Evolutionary conservation across 2,113 vertebrate genomes (phyloP).

Genomic region (Oryzias javanicus): DNA sequence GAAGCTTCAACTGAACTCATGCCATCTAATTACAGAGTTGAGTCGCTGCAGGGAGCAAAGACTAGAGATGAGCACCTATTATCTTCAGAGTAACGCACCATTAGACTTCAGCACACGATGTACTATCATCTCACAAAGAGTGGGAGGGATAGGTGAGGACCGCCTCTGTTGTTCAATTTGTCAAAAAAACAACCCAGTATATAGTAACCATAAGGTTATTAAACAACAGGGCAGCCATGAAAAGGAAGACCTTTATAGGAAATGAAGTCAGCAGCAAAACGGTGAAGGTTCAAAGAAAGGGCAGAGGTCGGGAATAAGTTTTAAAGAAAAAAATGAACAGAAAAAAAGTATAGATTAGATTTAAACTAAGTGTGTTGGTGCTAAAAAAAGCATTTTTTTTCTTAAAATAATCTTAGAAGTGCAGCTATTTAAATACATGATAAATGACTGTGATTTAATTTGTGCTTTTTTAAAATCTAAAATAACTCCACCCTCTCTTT

Average conservation of each 20-base stretch:
- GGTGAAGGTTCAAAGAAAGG: conserved; percentile 3
- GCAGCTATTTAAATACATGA: no score
- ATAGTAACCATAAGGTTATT: conserved; percentile 39
- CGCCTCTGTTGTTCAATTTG: conserved; percentile 44
- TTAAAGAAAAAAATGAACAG: no score
- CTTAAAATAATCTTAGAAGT: no score
- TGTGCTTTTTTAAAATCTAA: no score
- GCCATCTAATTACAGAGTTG: conserved; percentile 40
- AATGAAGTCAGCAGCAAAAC: conserved; percentile 1
- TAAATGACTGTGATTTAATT: no score
- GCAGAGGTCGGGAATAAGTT: neutral
- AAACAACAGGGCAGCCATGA: neutral
- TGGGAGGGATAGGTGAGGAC: conserved; percentile 59
- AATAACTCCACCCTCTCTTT: no score
- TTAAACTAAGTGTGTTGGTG: no score
- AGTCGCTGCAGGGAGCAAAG: conserved; percentile 11
- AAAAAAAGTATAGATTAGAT: no score
- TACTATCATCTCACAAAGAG: conserved; percentile 51
- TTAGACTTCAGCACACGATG: conserved; percentile 61
- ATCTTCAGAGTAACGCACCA: conserved; percentile 62
- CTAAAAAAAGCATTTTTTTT: no score
- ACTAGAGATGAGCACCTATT: conserved; percentile 53
- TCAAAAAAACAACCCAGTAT: conserved; percentile 32
- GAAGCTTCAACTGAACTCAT: conserved; percentile 15
- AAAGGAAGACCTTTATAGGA: neutral